Evolutionary conservation across 2,797 vertebrate species (phyloP).

Genomic region (Phyllotis vaccarum): DNA sequence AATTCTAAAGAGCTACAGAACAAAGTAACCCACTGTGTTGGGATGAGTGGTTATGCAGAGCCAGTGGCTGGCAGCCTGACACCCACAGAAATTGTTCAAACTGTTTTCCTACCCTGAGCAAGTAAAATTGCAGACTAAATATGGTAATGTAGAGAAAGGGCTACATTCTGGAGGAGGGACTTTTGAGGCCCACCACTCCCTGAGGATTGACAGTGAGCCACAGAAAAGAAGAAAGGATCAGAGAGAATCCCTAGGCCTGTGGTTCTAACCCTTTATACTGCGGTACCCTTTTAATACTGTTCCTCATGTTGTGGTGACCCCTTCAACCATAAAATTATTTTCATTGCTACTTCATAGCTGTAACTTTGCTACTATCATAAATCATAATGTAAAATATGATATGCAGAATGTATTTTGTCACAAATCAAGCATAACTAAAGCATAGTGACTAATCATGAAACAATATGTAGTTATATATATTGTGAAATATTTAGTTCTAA

Average conservation of each 20-base stretch:
- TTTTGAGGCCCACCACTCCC: not conserved
- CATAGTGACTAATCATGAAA: not conserved
- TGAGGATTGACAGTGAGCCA: not conserved
- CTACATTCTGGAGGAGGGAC: not conserved
- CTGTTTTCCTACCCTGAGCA: conserved; percentile 26
- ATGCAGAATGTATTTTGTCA: not conserved
- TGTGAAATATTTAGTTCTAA: not conserved
- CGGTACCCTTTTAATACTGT: not conserved
- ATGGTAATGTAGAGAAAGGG: conserved; percentile 40
- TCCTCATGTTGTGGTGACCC: not conserved
- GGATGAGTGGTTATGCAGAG: not conserved
- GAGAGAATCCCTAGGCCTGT: not conserved
- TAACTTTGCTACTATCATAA: not conserved
- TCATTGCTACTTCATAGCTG: not conserved
- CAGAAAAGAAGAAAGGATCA: not conserved
- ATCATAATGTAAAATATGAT: not conserved
- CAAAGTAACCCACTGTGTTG: not conserved
- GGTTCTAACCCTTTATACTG: not conserved
- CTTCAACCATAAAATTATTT: not conserved
- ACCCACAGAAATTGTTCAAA: conserved; percentile 40
- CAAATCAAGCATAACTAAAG: not conserved
- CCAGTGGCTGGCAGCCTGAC: conserved; percentile 4
- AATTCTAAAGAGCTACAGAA: conserved; percentile 14
- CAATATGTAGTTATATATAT: not conserved
- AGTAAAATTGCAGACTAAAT: not conserved